These are phyloP conservation scores for Vanessa cardui DNA, from an alignment of 2,888 invertebrate genomes.

Conservation along the genomic window DNA sequence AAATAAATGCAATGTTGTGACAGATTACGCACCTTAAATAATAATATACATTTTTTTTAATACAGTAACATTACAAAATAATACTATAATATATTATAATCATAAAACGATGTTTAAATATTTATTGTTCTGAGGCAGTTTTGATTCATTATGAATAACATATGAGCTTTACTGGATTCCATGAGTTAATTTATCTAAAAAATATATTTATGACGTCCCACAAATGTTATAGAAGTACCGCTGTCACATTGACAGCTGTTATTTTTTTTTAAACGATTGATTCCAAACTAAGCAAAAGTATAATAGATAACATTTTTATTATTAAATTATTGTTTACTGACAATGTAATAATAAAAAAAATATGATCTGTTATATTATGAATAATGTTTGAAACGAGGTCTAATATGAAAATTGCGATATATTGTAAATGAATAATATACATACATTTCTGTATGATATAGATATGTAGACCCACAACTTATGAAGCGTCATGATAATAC, in stretches of 20 bases:
- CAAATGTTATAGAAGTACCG: neutral
- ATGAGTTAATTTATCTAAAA: neutral
- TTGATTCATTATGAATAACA: constrained; percentile 48
- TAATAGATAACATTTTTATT: neutral
- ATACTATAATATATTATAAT: constrained; percentile 51
- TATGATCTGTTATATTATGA: neutral
- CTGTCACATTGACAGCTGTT: too few relatives aligned
- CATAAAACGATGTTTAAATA: constrained; percentile 56
- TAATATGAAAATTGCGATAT: constrained; percentile 1
- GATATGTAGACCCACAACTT: constrained; percentile 53
- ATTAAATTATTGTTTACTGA: neutral
- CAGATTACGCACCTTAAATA: constrained; percentile 59
- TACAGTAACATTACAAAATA: constrained; percentile 65
- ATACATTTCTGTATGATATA: constrained; percentile 10
- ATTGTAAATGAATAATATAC: constrained; percentile 2
- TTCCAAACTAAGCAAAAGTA: neutral
- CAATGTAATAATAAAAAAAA: neutral
- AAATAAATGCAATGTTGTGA: constrained; percentile 71
- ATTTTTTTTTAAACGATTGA: too few relatives aligned
- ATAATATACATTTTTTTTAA: constrained; percentile 48
- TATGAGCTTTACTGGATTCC: neutral
- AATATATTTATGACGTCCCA: neutral
- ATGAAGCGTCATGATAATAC: constrained; percentile 61
- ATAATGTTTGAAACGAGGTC: neutral
- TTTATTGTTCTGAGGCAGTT: constrained; percentile 69